Evolutionary conservation across 2,113 vertebrate species (phyloP), one percentile per base, ranked within the genome.

Genomic region (Dicerorhinus sumatrensis): DNA sequence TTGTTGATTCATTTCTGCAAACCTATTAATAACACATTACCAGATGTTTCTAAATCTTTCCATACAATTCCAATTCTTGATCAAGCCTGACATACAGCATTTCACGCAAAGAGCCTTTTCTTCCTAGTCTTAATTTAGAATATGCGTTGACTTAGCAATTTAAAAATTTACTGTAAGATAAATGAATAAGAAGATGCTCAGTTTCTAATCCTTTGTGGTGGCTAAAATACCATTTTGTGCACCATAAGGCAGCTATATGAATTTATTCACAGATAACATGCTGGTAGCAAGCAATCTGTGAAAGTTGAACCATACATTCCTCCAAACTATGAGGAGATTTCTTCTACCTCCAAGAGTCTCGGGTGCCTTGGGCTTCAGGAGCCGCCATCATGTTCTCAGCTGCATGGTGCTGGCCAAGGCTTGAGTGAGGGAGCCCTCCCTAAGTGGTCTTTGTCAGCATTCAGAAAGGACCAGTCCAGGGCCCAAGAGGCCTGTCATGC

Each of bases 21-120:
- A 65, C 92, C 97, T 96, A 97, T 97, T 98, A 98, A 98, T 97
- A 97, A 98, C 94, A 75, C 95, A 94, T 96, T 90, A 96, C 96
- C 97, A 98, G 87, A 96, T 97, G 85, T 97, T 94, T 97, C 95
- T 94, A 96, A 97, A 96, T 97, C 62, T 92, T 90, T 70, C 84
- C 33, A 56, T 84, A 89, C 10, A 82, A 75, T 86, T 96, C 58
- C 29, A 97, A 63, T 63, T 98, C 69, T 72, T 91, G 42, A 97
- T 95, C 58, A 42, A 97, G 72, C 31, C 84, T 93, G 67, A 91
- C 51, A 77, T 58, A 90, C 46, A 94, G 87, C 94, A 88, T 84
- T 97, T 96, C 13, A 85, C 80, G 79, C 86, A 67, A 77, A 81
- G 42, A 97, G 65, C n/a, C 42, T 82, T 96, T 97, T 89, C 83